phyloP scores from a whole-genome alignment of 2,888 invertebrate genomes.

The Mythimna lalbum region DNA sequence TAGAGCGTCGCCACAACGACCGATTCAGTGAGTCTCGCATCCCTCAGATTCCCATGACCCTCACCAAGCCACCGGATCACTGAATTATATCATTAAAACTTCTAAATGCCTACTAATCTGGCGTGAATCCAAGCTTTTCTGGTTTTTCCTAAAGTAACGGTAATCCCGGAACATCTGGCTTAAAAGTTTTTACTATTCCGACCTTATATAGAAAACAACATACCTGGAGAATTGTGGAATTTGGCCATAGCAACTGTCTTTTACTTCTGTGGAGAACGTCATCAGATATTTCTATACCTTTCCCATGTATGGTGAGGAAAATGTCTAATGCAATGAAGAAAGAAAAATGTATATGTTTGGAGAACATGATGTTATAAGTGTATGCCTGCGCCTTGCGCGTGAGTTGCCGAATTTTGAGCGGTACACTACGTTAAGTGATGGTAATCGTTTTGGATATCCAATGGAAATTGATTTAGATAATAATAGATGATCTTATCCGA shows the following conservation, averaged over 20 bases:
- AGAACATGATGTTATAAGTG: constrained; percentile 51
- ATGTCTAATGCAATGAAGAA: constrained; percentile 37
- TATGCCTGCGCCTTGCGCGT: constrained; percentile 40
- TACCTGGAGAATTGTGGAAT: constrained; percentile 81
- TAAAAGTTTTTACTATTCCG: constrained; percentile 12
- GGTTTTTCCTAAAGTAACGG: not conserved
- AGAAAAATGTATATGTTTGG: constrained; percentile 33
- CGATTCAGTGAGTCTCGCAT: too few species aligned
- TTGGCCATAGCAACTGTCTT: constrained; percentile 81
- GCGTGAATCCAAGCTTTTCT: not conserved
- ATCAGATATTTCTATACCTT: constrained; percentile 63
- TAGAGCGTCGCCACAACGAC: too few species aligned
- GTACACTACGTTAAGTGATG: constrained; percentile 35
- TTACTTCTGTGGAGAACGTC: constrained; percentile 71
- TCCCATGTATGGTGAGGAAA: constrained; percentile 48
- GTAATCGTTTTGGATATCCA: constrained; percentile 27
- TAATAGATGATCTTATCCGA: not conserved
- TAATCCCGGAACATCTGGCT: constrained; percentile 20
- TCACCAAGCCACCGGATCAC: not conserved
- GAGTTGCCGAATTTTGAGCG: constrained; percentile 20
- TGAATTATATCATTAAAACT: not conserved
- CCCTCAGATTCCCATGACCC: too few species aligned
- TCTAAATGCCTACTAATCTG: not conserved
- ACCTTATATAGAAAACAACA: constrained; percentile 39
- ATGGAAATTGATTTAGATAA: constrained; percentile 45